Conservation (phyloP, 2,113 vertebrate genomes). For the Ceyx melanurus region DNA sequence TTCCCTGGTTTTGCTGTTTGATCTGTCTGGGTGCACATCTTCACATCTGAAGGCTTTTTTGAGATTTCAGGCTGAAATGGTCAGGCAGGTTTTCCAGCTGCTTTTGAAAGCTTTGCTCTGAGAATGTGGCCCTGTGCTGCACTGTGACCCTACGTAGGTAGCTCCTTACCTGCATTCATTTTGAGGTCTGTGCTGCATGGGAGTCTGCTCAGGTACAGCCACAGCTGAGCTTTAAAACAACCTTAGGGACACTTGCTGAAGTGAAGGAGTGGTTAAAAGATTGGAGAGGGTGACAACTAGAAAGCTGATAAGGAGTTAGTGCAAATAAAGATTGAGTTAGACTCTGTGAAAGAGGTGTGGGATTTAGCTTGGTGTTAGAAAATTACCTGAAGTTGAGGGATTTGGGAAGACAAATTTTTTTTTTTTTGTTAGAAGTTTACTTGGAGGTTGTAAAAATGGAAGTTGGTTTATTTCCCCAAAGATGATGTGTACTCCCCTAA, state of each 20-base stretch:
- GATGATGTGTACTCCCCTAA: not conserved
- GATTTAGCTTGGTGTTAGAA: not conserved
- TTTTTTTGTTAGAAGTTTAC: not conserved
- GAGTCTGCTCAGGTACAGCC: not conserved
- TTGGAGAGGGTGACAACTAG: not conserved
- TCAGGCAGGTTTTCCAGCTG: not conserved
- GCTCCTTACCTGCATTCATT: not conserved
- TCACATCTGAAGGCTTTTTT: not conserved
- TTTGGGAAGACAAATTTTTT: not conserved
- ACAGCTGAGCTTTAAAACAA: not conserved
- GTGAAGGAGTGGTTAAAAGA: not conserved
- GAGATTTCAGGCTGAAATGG: not conserved
- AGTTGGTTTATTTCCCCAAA: not conserved
- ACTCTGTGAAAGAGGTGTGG: not conserved
- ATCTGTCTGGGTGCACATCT: not conserved
- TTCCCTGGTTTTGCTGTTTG: not conserved
- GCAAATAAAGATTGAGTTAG: not conserved
- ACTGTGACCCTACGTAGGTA: rapidly evolving
- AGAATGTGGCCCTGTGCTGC: not conserved
- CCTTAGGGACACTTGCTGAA: not conserved
- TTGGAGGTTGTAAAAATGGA: not conserved
- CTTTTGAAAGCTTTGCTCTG: not conserved
- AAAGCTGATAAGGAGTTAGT: not conserved
- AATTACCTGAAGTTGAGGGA: not conserved
- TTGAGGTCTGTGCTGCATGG: not conserved